Evolutionary conservation across 2,797 vertebrate species (phyloP).

Genomic region (Sus cebifrons): DNA sequence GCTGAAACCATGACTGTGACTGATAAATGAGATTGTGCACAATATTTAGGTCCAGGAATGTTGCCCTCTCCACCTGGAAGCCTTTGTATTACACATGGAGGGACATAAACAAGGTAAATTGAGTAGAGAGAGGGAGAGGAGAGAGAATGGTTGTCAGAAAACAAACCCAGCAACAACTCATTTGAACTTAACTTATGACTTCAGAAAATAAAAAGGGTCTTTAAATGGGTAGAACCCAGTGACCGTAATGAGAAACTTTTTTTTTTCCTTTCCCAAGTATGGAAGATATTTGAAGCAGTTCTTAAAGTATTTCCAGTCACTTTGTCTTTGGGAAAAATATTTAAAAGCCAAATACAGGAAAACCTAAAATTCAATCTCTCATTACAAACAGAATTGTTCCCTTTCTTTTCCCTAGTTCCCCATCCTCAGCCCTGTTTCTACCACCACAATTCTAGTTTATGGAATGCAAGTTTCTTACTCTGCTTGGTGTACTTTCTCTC

Average conservation of each 20-base stretch:
- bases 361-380: not conserved
- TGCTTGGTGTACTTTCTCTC: not conserved
- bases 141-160: not conserved
- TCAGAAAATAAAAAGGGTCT: not conserved
- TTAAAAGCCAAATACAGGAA: not conserved
- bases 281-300: not conserved
- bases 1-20: not conserved
- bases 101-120: not conserved
- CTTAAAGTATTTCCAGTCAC: not conserved
- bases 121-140: not conserved
- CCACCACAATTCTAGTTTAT: not conserved
- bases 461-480: not conserved
- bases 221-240: not conserved
- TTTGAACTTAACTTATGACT: not conserved
- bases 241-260: not conserved
- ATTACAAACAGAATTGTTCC: not conserved
- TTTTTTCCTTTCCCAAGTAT: not conserved
- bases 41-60: not conserved
- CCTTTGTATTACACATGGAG: not conserved
- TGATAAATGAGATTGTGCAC: not conserved
- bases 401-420: not conserved
- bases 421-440: not conserved
- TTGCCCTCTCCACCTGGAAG: not conserved
- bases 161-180: not conserved
- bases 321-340: not conserved